These are phyloP conservation scores for Capromys pilorides DNA, from an alignment of 2,797 vertebrate genomes.

Conservation along the genomic window DNA sequence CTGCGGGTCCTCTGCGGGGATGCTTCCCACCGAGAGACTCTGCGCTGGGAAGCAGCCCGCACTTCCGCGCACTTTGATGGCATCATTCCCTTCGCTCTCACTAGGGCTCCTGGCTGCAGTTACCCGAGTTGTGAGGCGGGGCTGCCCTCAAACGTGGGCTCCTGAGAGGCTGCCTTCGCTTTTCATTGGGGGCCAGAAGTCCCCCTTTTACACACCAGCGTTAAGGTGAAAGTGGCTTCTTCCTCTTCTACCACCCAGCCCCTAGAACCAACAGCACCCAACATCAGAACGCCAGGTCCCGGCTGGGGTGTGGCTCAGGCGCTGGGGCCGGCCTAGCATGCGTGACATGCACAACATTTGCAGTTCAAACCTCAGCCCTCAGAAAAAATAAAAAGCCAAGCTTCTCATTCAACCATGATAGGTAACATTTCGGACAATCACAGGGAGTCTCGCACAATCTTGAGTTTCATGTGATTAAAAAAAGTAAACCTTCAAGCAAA, in stretches of 20 bases:
- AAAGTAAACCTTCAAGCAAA: background rate
- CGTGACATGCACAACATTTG: background rate
- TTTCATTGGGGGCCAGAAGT: background rate
- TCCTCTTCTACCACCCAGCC: background rate
- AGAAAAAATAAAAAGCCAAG: background rate
- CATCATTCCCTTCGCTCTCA: background rate
- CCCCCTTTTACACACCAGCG: background rate
- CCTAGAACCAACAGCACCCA: background rate
- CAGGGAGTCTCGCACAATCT: too few relatives aligned
- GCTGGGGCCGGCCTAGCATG: background rate
- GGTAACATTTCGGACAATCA: background rate
- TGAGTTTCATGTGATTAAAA: background rate
- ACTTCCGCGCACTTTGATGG: too few relatives aligned
- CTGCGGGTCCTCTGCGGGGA: background rate
- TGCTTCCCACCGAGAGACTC: background rate
- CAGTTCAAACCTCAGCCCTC: background rate
- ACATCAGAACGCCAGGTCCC: background rate
- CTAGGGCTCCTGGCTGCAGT: background rate
- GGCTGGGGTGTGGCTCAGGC: background rate
- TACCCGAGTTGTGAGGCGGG: fast-evolving
- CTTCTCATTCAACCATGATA: background rate
- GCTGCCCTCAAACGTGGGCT: background rate
- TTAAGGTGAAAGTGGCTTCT: background rate
- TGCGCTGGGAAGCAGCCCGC: background rate
- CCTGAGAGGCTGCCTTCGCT: background rate